These are phyloP conservation scores for Sternotherus odoratus DNA, from an alignment of 2,797 vertebrate species.

Conservation along the genomic window DNA sequence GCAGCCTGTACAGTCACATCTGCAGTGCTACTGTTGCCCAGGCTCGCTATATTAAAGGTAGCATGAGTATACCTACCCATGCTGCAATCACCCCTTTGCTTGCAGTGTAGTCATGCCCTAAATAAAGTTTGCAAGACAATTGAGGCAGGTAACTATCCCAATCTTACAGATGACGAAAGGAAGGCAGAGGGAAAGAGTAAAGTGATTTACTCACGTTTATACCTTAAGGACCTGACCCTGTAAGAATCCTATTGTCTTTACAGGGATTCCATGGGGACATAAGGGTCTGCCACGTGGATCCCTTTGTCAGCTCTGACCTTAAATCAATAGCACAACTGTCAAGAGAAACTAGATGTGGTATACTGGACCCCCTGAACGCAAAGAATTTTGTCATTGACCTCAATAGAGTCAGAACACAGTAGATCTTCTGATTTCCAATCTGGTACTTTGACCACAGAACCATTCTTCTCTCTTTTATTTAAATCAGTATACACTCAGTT, in stretches of 20 bases:
- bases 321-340: neutral
- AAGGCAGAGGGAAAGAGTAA: neutral
- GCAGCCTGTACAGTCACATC: neutral
- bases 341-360: fast-evolving
- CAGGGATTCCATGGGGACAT: neutral
- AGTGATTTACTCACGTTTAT: neutral
- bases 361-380: neutral
- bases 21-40: neutral
- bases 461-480: neutral
- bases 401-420: neutral
- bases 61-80: neutral
- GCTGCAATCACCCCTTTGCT: neutral
- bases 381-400: neutral
- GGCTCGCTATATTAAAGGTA: neutral
- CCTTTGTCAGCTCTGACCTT: neutral
- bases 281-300: fast-evolving
- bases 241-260: fast-evolving
- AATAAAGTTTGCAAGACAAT: neutral
- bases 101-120: neutral
- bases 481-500: neutral
- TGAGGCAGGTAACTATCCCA: neutral
- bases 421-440: neutral
- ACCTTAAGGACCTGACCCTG: neutral
- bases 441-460: neutral
- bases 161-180: neutral